A percentile compares a stretch with the other conserved stretches of the same genome.
Evolutionary conservation across 2,888 invertebrate species (phyloP).

Genomic region (Coremacera marginata): DNA sequence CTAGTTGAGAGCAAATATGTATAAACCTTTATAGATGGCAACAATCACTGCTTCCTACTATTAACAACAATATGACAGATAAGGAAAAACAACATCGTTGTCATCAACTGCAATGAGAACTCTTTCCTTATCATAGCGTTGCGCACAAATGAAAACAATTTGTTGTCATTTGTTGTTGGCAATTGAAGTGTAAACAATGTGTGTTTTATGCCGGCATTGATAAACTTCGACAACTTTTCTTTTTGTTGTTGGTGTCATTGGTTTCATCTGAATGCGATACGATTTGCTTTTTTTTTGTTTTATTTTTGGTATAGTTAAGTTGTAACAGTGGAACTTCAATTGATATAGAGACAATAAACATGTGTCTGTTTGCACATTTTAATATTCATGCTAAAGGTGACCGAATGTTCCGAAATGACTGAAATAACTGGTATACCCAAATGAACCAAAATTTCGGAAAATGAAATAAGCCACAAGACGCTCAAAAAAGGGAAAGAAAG

Average conservation of each 20-base stretch:
- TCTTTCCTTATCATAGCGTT: neutral
- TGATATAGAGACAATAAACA: neutral
- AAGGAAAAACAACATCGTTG: neutral
- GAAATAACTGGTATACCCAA: too few species aligned
- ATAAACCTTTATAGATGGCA: too few species aligned
- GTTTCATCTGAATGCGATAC: conserved; percentile 5
- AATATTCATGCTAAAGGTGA: too few species aligned
- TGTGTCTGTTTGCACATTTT: too few species aligned
- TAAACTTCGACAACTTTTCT: neutral
- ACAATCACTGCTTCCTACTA: too few species aligned
- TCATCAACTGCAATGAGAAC: neutral
- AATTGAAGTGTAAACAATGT: conserved; percentile 26
- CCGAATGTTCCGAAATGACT: too few species aligned
- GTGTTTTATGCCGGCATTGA: conserved; percentile 3
- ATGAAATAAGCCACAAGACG: too few species aligned
- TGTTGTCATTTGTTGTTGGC: conserved; percentile 27
- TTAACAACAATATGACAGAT: neutral
- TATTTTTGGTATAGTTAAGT: too few species aligned
- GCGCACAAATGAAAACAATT: neutral
- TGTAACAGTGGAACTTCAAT: neutral
- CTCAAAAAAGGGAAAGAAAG: too few species aligned
- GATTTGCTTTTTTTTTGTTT: neutral
- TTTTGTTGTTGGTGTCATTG: neutral
- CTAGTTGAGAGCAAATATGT: too few species aligned
- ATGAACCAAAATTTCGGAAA: too few species aligned